A percentile compares a stretch with the other conserved stretches of the same genome.
Conservation (phyloP, 2,888 invertebrate species). For the Pharmacophagus antenor region DNA sequence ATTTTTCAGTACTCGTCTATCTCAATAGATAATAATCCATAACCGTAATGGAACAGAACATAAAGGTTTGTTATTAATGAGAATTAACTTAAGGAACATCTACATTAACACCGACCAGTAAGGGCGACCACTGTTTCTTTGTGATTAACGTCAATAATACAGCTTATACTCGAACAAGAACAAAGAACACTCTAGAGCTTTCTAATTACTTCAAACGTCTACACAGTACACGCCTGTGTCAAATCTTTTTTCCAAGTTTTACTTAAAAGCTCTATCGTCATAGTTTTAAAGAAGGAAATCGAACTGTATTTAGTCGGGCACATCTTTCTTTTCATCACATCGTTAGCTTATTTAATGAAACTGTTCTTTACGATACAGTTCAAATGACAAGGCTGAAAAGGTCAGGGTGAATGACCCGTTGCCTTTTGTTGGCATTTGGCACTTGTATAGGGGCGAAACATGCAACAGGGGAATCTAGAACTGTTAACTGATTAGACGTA, state of each 20-base stretch:
- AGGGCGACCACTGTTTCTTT: conserved; percentile 23
- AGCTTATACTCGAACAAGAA: conserved; percentile 43
- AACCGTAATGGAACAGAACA: background rate
- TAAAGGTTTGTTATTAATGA: background rate
- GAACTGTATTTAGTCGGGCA: conserved; percentile 11
- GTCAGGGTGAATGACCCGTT: conserved; percentile 64
- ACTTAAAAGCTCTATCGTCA: conserved; percentile 29
- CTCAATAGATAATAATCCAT: background rate
- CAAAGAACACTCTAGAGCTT: conserved; percentile 61
- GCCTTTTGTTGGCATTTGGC: conserved; percentile 31
- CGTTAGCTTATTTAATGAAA: conserved; percentile 59
- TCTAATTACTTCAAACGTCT: conserved; percentile 59
- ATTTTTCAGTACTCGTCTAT: background rate
- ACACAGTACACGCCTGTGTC: conserved; percentile 9
- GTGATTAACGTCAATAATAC: conserved; percentile 33
- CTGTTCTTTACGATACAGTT: conserved; percentile 52
- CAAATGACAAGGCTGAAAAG: conserved; percentile 64
- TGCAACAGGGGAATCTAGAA: conserved; percentile 15
- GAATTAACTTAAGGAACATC: background rate
- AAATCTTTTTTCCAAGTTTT: conserved; percentile 35
- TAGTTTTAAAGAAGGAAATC: conserved; percentile 30
- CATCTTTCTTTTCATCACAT: conserved; percentile 44
- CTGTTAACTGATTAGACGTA: conserved; percentile 8
- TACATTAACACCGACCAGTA: conserved; percentile 13
- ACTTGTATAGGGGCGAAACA: conserved; percentile 23